phyloP scores from a whole-genome alignment of 1,140 invertebrate species.

The Elysia chlorotica region DNA sequence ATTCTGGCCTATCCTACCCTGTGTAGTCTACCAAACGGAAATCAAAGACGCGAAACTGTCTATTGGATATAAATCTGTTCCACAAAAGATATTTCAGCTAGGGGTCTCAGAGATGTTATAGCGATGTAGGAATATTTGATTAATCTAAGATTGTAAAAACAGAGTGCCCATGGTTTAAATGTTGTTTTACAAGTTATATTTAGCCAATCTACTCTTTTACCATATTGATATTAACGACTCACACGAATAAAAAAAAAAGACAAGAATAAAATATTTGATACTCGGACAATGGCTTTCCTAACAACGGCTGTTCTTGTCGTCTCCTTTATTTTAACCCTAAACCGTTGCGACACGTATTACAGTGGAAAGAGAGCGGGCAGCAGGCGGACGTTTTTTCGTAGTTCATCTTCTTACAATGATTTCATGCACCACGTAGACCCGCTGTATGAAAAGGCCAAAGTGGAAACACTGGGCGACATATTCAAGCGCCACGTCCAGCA shows the following conservation, averaged over 20 bases:
- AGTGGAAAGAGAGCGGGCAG: not conserved
- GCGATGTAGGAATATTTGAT: too few relatives aligned
- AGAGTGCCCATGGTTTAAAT: too few relatives aligned
- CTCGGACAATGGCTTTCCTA: not conserved
- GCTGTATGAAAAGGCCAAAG: slow-evolving; percentile 62
- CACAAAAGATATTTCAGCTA: too few relatives aligned
- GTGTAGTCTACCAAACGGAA: too few relatives aligned
- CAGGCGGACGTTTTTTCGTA: not conserved
- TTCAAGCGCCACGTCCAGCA: slow-evolving; percentile 66
- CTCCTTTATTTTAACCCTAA: not conserved
- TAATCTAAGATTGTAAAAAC: too few relatives aligned
- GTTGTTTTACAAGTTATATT: too few relatives aligned
- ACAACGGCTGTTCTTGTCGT: not conserved
- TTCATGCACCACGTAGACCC: slow-evolving; percentile 22
- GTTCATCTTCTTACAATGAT: slow-evolving; percentile 22
- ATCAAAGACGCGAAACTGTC: too few relatives aligned
- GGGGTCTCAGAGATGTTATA: too few relatives aligned
- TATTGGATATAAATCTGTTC: too few relatives aligned
- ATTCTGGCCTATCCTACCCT: too few relatives aligned
- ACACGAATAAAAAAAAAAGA: not conserved
- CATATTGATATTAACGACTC: too few relatives aligned
- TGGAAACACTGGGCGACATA: slow-evolving; percentile 66
- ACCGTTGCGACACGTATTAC: not conserved
- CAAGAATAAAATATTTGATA: not conserved
- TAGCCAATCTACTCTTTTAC: too few relatives aligned